Conservation (phyloP, 2,797 vertebrate genomes). For the Cheirogaleus major region DNA sequence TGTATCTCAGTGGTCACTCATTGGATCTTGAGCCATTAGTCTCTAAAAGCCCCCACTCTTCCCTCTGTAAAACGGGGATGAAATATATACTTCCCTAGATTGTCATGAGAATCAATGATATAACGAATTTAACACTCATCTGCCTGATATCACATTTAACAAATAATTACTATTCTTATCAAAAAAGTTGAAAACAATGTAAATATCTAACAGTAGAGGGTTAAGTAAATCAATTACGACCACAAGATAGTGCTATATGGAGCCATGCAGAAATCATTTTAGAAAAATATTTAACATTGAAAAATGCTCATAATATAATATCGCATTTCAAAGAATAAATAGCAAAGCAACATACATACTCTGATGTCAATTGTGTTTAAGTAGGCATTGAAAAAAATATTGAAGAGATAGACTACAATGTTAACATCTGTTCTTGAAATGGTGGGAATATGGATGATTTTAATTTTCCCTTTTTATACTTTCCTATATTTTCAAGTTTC, state of each 20-base stretch:
- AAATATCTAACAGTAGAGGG: background rate
- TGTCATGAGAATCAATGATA: background rate
- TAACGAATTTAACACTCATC: constrained; percentile 28
- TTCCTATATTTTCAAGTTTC: background rate
- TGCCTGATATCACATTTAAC: background rate
- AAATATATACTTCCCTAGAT: constrained; percentile 17
- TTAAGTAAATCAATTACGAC: background rate
- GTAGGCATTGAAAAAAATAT: background rate
- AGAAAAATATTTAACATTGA: constrained; percentile 16
- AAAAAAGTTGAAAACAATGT: constrained; percentile 29
- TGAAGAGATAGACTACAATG: background rate
- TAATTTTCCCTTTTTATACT: background rate
- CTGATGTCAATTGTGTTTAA: background rate
- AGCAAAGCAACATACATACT: background rate
- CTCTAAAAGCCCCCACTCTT: background rate
- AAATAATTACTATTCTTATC: background rate
- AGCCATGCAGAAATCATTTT: background rate
- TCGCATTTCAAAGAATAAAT: constrained; percentile 23
- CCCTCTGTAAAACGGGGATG: background rate
- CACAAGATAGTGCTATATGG: background rate
- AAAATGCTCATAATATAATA: background rate
- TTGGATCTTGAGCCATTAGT: background rate
- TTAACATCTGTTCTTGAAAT: background rate
- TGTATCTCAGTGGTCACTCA: background rate
- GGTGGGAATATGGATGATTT: background rate